Percentiles rank a stretch among this genome's conserved stretches.
phyloP scores from a whole-genome alignment of 1,140 invertebrate genomes.

The Scaptomyza hsui region DNA sequence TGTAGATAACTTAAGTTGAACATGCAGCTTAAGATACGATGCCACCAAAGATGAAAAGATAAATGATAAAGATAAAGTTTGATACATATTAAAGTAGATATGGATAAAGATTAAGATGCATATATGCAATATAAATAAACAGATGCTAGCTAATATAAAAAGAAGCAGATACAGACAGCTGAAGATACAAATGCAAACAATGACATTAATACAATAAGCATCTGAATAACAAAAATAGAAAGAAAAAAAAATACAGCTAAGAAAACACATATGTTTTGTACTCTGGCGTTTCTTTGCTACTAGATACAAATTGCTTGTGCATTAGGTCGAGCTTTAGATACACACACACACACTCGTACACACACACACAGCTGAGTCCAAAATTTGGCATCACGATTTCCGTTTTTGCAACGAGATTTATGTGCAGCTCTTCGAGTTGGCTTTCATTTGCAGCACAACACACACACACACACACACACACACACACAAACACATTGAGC shows the following conservation, averaged over 20 bases:
- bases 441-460: slow-evolving; percentile 13
- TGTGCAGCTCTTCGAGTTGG: slow-evolving; percentile 9
- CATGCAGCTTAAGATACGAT: too few relatives aligned
- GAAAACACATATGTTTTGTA: background rate
- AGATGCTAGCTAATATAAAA: too few relatives aligned
- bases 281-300: background rate
- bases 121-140: background rate
- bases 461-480: background rate
- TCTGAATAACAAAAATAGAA: background rate
- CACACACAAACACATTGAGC: too few relatives aligned
- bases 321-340: slow-evolving; percentile 3
- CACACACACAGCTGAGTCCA: background rate
- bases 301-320: slow-evolving; percentile 5
- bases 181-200: background rate
- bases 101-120: background rate
- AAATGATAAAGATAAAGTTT: background rate
- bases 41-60: too few relatives aligned
- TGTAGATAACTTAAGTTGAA: too few relatives aligned
- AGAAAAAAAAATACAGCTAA: background rate
- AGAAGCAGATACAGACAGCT: background rate
- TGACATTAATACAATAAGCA: too few relatives aligned
- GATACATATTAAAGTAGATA: too few relatives aligned
- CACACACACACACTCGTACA: background rate
- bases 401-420: slow-evolving; percentile 3
- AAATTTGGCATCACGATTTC: slow-evolving; percentile 9